Conservation (phyloP, 2,888 invertebrate genomes). For the Pinctada fucata region DNA sequence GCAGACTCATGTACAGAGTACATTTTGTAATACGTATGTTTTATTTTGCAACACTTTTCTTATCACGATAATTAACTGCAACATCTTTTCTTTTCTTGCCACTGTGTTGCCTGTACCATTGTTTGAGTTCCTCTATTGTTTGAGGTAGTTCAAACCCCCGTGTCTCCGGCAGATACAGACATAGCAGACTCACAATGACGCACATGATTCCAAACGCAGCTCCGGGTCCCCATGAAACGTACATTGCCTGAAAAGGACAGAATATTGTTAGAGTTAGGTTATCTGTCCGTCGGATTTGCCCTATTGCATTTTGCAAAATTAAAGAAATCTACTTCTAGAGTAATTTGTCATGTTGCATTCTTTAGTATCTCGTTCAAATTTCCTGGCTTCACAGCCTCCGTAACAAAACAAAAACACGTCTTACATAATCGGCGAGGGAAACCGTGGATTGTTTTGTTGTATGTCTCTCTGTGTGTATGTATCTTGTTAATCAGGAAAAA, state of each 20-base stretch:
- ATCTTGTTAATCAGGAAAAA: too few species aligned
- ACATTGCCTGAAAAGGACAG: slow-evolving; percentile 15
- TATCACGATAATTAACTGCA: neutral
- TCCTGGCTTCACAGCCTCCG: too few species aligned
- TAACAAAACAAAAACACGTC: too few species aligned
- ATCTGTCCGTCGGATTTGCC: too few species aligned
- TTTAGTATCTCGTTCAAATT: too few species aligned
- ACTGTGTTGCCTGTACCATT: neutral
- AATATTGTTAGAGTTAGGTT: neutral
- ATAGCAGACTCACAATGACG: slow-evolving; percentile 8
- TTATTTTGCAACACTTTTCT: too few species aligned
- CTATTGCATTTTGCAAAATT: neutral
- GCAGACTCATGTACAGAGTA: too few species aligned
- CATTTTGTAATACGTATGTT: too few species aligned
- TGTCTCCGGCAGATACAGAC: slow-evolving; percentile 15
- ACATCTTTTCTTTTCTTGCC: slow-evolving; percentile 4
- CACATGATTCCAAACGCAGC: slow-evolving; percentile 21
- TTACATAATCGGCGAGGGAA: too few species aligned
- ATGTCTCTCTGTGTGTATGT: too few species aligned
- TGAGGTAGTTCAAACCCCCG: slow-evolving; percentile 21
- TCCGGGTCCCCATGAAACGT: slow-evolving; percentile 21
- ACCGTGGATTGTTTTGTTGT: too few species aligned
- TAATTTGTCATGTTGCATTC: neutral
- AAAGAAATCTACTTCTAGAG: neutral
- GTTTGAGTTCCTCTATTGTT: neutral